phyloP scores from a whole-genome alignment of 2,888 invertebrate species.

The Chymomyza procnemis region DNA sequence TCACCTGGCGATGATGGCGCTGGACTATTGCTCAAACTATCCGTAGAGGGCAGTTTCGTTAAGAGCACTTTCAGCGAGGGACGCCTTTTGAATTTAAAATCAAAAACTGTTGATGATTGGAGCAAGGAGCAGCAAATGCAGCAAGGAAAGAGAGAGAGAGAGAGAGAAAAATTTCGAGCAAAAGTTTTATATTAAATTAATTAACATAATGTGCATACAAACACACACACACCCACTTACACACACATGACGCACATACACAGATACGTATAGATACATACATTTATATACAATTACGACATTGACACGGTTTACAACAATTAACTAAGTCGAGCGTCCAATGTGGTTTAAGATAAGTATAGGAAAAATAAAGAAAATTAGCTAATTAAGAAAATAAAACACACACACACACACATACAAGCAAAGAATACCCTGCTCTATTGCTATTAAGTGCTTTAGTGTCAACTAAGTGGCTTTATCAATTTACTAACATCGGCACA shows the following conservation, averaged over 20 bases:
- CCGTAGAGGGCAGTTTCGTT: conserved; percentile 81
- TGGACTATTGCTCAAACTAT: conserved; percentile 82
- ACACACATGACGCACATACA: conserved; percentile 9
- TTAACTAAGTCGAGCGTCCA: background rate
- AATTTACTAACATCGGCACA: background rate
- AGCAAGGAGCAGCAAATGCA: conserved; percentile 41
- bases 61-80: conserved; percentile 80
- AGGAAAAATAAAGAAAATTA: background rate
- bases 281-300: conserved; percentile 29
- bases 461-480: background rate
- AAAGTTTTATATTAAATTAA: conserved; percentile 14
- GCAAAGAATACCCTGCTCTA: background rate
- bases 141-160: conserved; percentile 32
- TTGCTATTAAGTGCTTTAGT: background rate
- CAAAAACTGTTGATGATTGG: conserved; percentile 64
- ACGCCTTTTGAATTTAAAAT: conserved; percentile 78
- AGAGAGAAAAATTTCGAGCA: conserved; percentile 47
- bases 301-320: conserved; percentile 20
- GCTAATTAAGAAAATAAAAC: background rate
- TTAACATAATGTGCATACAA: conserved; percentile 25
- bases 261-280: conserved; percentile 9
- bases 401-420: background rate
- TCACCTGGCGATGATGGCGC: conserved; percentile 82
- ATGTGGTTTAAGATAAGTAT: background rate
- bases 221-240: no score